Evolutionary conservation across 2,888 invertebrate species (phyloP).

Genomic region (Chloromyia formosa): DNA sequence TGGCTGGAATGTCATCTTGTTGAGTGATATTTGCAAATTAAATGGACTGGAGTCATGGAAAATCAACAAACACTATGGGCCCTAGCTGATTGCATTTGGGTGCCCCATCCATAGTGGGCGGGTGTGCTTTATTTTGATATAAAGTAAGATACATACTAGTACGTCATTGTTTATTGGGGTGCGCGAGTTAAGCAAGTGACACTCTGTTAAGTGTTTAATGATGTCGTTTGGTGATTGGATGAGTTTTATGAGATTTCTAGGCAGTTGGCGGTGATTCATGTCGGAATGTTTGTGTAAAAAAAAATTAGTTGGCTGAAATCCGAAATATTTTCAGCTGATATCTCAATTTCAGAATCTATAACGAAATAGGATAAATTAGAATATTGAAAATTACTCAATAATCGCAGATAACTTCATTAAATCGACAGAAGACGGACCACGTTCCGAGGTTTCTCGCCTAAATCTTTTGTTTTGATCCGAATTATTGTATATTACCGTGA

Average conservation of each 20-base stretch:
- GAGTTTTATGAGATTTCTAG: background rate
- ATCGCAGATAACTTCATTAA: too few species aligned
- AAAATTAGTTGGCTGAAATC: too few species aligned
- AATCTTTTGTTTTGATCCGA: too few species aligned
- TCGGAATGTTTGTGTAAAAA: too few species aligned
- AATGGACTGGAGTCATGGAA: background rate
- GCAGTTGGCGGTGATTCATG: too few species aligned
- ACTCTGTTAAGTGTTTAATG: background rate
- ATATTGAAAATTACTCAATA: too few species aligned
- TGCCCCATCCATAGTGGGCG: background rate
- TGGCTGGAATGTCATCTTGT: conserved; percentile 6
- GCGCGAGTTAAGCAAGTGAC: background rate
- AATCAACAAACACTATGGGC: background rate
- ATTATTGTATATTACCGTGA: too few species aligned
- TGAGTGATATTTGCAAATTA: background rate
- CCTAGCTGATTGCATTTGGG: background rate
- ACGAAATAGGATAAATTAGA: too few species aligned
- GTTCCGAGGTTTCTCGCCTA: too few species aligned
- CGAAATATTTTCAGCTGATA: too few species aligned
- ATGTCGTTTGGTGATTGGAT: background rate
- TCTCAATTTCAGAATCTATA: too few species aligned
- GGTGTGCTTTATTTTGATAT: conserved; percentile 29
- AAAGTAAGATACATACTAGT: background rate
- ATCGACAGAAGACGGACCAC: too few species aligned
- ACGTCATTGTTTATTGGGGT: background rate